Percentiles rank a stretch among this genome's conserved stretches.
Conservation (phyloP, 2,888 invertebrate genomes). For the Limnephilus rhombicus region DNA sequence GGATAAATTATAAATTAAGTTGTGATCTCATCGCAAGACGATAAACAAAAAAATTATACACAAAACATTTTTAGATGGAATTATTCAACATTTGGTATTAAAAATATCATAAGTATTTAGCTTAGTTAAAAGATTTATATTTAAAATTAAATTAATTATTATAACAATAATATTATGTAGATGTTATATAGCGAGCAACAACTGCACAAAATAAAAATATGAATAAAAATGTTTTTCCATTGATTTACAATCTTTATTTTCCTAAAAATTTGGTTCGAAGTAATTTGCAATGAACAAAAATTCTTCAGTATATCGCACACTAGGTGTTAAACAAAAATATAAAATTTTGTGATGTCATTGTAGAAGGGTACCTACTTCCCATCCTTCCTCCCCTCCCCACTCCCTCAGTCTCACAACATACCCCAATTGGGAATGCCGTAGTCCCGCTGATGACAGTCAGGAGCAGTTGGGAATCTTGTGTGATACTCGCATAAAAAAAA, state of each 20-base stretch:
- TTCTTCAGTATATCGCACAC: no score
- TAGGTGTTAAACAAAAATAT: background rate
- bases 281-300: no score
- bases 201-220: background rate
- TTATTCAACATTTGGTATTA: background rate
- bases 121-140: background rate
- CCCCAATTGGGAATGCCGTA: no score
- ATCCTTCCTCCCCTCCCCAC: no score
- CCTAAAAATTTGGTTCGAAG: background rate
- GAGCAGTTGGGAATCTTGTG: no score
- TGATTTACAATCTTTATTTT: background rate
- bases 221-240: background rate
- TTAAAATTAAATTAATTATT: background rate
- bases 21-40: background rate
- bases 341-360: no score
- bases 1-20: background rate
- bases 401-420: no score
- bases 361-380: background rate
- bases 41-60: background rate
- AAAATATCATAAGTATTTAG: background rate
- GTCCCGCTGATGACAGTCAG: no score
- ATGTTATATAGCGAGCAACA: background rate
- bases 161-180: background rate
- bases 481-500: background rate
- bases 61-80: background rate